Base-by-base conservation (phyloP, 2,797 vertebrate species). In the Limosa lapponica region DNA sequence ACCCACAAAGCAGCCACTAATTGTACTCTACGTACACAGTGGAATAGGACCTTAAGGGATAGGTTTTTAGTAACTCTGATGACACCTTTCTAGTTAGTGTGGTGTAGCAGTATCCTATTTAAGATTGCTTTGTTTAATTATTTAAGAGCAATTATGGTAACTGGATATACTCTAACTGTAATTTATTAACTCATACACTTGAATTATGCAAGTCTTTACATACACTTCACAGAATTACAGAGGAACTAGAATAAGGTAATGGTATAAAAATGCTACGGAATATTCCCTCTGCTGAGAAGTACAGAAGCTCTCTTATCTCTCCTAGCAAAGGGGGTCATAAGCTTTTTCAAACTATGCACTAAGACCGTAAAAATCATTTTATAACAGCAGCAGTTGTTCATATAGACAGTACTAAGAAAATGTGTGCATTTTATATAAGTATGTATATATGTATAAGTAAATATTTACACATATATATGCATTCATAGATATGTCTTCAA, bases 171-270 rank as follows among this genome's bases (percentile, higher is more conserved):
- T 95, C 73, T 88, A 95, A 79, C 89, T 90, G 71, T 93, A 95
- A 96, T 97, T 96, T 96, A 95, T 97, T 95, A 95, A 96, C 95
- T 95, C 86, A 93, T 94, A 95, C 69, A 93, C 82, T 95, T 95
- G 91, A 96, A 96, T 92, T 95, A 97, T 95, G 92, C 78, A 85
- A 54, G 86, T 73, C 36, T 93, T 62, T 84, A 91, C 66, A 88
- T 72, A 27, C 67, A 87, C 70, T 94, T 92, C 90, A 93, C 71
- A 90, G 90, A 95, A 93, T 87, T 95, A 87, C 71, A 92, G 78
- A 94, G 78, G 81, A 73, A 79, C 88, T 87, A 55, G 77, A 80
- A 64, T 54, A 91, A 93, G 81, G 80, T 86, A 84, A 95, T 84
- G 69, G 52, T 84, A 84, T 90, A 59, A 90, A 90, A 95, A 94